Evolutionary conservation across 2,113 vertebrate genomes (phyloP).

Genomic region (Gadus chalcogrammus): DNA sequence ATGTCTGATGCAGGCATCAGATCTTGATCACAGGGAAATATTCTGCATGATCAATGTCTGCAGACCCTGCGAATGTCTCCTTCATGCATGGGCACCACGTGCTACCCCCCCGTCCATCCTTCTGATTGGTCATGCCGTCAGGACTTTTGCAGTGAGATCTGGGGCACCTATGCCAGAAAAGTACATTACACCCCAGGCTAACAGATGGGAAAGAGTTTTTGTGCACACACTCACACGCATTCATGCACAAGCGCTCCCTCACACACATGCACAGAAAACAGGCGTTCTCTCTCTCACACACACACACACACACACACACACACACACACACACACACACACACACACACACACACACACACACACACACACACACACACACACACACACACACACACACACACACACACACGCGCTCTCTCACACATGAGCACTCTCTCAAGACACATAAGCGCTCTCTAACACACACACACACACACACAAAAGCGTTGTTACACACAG

Average conservation of each 20-base stretch:
- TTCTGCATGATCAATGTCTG: too few species aligned
- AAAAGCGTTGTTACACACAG: too few species aligned
- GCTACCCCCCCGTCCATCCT: neutral
- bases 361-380: neutral
- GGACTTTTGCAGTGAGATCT: constrained; percentile 1
- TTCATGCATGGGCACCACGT: too few species aligned
- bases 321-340: neutral
- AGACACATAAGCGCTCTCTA: too few species aligned
- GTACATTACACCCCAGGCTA: constrained; percentile 7
- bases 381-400: neutral
- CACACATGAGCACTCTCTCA: too few species aligned
- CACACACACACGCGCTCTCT: neutral
- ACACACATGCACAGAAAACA: too few species aligned
- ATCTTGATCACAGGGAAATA: too few species aligned
- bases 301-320: neutral
- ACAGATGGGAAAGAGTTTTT: constrained; percentile 3
- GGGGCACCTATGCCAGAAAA: constrained; percentile 6
- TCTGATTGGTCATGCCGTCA: constrained; percentile 14
- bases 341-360: neutral
- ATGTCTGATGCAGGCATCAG: too few species aligned
- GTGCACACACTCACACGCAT: neutral
- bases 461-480: too few species aligned
- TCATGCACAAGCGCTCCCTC: neutral
- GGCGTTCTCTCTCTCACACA: too few species aligned
- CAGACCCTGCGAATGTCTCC: too few species aligned